Percentiles rank a stretch among this genome's conserved stretches.
Evolutionary conservation across 2,113 vertebrate genomes (phyloP).

Genomic region (Paratilapia polleni): DNA sequence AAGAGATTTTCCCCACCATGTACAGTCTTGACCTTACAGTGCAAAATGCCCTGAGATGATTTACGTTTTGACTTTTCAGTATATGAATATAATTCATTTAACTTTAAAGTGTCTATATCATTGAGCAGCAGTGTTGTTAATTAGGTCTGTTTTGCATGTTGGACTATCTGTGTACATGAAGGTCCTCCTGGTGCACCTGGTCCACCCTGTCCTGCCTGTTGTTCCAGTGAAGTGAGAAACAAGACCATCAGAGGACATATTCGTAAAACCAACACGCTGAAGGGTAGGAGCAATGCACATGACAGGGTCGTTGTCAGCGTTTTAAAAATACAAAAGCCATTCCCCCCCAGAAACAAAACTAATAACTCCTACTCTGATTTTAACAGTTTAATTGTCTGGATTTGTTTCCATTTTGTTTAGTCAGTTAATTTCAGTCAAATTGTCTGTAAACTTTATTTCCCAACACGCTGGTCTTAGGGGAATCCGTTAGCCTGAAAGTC

Average conservation of each 20-base stretch:
- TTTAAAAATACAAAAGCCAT: background rate
- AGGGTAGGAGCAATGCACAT: constrained; percentile 36
- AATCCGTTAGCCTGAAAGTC: background rate
- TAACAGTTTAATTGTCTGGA: background rate
- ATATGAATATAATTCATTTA: background rate
- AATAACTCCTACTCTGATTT: background rate
- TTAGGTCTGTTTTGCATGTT: background rate
- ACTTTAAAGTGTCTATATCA: background rate
- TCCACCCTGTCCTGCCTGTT: constrained; percentile 31
- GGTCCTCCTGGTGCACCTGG: constrained; percentile 72
- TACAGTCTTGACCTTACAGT: background rate
- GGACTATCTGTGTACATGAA: constrained; percentile 35
- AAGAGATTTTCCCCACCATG: background rate
- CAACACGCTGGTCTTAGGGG: background rate
- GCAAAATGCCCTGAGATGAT: background rate
- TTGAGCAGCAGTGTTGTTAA: background rate
- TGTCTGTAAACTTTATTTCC: background rate
- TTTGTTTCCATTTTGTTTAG: background rate
- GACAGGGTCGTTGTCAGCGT: no score
- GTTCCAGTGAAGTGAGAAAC: constrained; percentile 49
- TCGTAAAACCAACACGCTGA: constrained; percentile 9
- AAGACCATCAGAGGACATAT: constrained; percentile 42
- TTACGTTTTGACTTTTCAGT: background rate
- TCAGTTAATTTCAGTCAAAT: background rate
- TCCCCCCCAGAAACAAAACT: background rate